Base-by-base conservation (phyloP, 2,888 invertebrate species). In the Temnothorax ravouxi region DNA sequence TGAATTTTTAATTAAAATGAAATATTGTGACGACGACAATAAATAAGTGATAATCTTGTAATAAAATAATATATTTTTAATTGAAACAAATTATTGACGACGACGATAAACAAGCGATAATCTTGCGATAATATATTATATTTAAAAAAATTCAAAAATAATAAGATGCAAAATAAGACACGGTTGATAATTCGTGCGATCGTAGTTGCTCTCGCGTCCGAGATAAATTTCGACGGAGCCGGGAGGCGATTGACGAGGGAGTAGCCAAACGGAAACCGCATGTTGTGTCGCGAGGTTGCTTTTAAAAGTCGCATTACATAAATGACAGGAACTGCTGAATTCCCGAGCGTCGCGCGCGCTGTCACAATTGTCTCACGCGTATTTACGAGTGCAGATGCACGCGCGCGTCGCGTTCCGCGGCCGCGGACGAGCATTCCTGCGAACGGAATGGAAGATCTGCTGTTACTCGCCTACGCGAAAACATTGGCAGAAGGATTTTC, bases 321-420 rank as follows among this genome's bases (percentile, higher is more conserved):
- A 80, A 71, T 59, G 59, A 71, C 79, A 80, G 79, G 79, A 80
- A 80, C 79, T 80, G 79, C 18, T 71, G 47, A 79, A 71, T 80
- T 80, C 79, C 56, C 71, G 8, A 4, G 18, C 62, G 38, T n/a
- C 64, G n/a, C n/a, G 34, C 52, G 75, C 15, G 8, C 13, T 47
- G 44, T 80, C 64, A 69, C 75, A 83, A 86, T 86, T 87, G 75
- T 85, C 86, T 83, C 86, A 83, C 86, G 86, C 77, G 38, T 71
- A 61, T 71, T 74, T 61, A 66, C 74, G 79, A 50, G 47, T 83
- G 59, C 56, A 54, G 47, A 61, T 61, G 44, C 71, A 52, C 41
- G 38, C 25, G 79, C 59, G 54, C 54, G n/a, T n/a, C 25, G 79
- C 66, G 64, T 71, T 83, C 66, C 52, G 44, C 52, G n/a, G 6